Evolutionary conservation across 1,140 invertebrate species (phyloP).

Genomic region (Hermatobates lingyangjiaoensis): DNA sequence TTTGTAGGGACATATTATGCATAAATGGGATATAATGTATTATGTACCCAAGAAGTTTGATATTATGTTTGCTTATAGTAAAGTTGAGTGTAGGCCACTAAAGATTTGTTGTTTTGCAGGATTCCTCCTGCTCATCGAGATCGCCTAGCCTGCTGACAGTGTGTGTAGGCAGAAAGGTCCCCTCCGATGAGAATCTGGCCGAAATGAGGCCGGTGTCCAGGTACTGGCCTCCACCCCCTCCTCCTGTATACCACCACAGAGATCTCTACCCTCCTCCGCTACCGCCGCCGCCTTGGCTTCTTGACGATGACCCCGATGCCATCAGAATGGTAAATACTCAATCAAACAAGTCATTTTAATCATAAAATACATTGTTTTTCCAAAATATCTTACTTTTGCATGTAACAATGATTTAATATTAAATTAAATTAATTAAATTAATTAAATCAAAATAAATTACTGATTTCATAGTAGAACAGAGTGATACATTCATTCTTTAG

Average conservation of each 20-base stretch:
- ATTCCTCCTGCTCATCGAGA: constrained; percentile 30
- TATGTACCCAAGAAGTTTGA: too few species aligned
- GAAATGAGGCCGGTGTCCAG: constrained; percentile 45
- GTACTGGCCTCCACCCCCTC: constrained; percentile 25
- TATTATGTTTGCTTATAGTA: too few species aligned
- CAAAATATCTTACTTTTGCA: background rate
- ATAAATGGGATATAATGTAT: too few species aligned
- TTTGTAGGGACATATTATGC: too few species aligned
- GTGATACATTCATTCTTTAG: too few species aligned
- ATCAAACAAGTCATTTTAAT: too few species aligned
- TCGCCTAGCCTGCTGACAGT: constrained; percentile 60
- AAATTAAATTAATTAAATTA: too few species aligned
- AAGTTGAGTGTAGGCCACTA: too few species aligned
- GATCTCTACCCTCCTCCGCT: constrained; percentile 48
- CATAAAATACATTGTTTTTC: too few species aligned
- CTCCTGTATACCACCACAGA: constrained; percentile 26
- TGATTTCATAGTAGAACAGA: too few species aligned
- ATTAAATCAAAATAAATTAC: too few species aligned
- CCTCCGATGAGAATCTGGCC: constrained; percentile 70
- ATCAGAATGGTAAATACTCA: constrained; percentile 39
- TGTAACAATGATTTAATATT: constrained; percentile 1
- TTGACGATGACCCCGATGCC: constrained; percentile 52
- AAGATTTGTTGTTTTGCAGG: too few species aligned
- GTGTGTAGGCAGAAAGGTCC: constrained; percentile 58
- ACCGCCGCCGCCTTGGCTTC: constrained; percentile 56